Conservation (phyloP, 2,113 vertebrate genomes). For the Nothocercus nigrocapillus region DNA sequence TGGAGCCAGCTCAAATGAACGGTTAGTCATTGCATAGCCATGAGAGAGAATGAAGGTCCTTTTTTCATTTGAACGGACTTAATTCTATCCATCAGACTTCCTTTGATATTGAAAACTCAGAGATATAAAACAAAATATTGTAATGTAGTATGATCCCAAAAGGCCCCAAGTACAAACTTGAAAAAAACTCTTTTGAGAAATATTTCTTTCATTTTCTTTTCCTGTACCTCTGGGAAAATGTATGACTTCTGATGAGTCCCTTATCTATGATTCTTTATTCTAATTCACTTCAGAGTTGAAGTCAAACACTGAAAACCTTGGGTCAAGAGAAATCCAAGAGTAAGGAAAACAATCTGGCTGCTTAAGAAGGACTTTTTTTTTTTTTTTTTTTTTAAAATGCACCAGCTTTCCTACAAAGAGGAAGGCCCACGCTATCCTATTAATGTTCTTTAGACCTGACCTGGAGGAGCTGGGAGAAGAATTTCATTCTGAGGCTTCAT, state of each 20-base stretch:
- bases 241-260: not conserved
- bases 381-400: not conserved
- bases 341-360: constrained; percentile 17
- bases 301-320: not conserved
- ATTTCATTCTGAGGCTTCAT: not conserved
- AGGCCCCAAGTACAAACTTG: not conserved
- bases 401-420: not conserved
- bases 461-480: not conserved
- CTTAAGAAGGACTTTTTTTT: not conserved
- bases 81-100: not conserved
- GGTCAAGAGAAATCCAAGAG: constrained; percentile 22
- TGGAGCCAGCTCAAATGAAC: not conserved
- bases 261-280: constrained; percentile 8
- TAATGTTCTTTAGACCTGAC: not conserved
- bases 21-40: not conserved
- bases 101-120: not conserved
- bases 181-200: not conserved
- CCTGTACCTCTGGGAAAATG: not conserved
- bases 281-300: not conserved
- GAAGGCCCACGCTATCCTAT: not conserved
- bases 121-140: not conserved
- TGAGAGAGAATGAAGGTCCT: not conserved
- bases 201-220: not conserved
- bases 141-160: not conserved
- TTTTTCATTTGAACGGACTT: not conserved